A percentile compares a stretch with the other conserved stretches of the same genome.
Evolutionary conservation across 2,113 vertebrate genomes (phyloP).

Genomic region (Eira barbara): DNA sequence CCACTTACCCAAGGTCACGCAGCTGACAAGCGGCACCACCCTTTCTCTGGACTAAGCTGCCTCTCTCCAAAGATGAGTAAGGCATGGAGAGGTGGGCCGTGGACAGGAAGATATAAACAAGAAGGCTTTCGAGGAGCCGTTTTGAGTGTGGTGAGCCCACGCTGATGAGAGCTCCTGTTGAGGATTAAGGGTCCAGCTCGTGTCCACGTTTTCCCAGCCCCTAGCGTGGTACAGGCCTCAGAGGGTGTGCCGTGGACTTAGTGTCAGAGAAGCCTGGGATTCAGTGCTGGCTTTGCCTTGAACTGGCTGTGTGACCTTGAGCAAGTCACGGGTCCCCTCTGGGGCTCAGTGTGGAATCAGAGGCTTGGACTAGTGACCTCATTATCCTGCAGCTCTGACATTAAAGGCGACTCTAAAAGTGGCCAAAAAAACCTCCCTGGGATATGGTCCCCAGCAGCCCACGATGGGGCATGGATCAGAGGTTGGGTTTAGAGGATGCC

Average conservation of each 20-base stretch:
- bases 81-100: rapidly evolving
- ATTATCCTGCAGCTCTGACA: background rate
- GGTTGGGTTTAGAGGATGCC: rapidly evolving
- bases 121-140: background rate
- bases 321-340: background rate
- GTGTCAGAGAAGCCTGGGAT: background rate
- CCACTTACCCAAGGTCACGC: background rate
- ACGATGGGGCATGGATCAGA: background rate
- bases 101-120: background rate
- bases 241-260: background rate
- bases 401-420: background rate
- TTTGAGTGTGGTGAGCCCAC: background rate
- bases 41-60: background rate
- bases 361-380: background rate
- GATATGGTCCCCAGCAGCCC: rapidly evolving
- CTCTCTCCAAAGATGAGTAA: background rate
- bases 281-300: background rate
- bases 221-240: background rate
- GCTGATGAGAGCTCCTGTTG: background rate
- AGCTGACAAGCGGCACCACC: background rate
- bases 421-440: rapidly evolving
- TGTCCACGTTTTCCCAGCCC: background rate
- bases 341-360: background rate
- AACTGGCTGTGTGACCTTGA: background rate
- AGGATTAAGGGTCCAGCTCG: background rate